Evolutionary conservation across 1,140 invertebrate genomes (phyloP).

Genomic region (Drosophila ohnishii): DNA sequence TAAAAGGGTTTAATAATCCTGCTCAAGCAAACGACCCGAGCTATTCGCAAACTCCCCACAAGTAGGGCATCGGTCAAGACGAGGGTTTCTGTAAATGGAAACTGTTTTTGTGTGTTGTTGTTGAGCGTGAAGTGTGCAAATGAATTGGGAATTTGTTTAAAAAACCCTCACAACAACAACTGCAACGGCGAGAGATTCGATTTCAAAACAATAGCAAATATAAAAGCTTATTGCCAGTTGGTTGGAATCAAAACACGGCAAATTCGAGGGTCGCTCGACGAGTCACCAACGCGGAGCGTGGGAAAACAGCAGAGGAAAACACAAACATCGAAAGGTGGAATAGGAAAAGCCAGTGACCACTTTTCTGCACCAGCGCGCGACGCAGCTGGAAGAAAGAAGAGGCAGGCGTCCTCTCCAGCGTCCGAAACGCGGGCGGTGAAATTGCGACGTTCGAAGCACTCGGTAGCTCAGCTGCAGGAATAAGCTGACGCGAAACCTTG

Average conservation of each 20-base stretch:
- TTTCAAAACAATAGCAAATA: slow-evolving; percentile 36
- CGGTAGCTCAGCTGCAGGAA: slow-evolving; percentile 36
- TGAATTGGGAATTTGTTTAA: slow-evolving; percentile 71
- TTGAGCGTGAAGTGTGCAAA: slow-evolving; percentile 76
- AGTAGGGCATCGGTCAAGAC: slow-evolving; percentile 54
- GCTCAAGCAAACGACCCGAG: not conserved
- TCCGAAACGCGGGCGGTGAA: slow-evolving; percentile 28
- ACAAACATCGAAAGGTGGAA: slow-evolving; percentile 34
- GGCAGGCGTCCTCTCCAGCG: slow-evolving; percentile 19
- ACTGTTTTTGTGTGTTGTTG: slow-evolving; percentile 77
- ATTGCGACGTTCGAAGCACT: slow-evolving; percentile 55
- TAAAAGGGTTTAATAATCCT: not conserved
- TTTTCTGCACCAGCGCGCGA: slow-evolving; percentile 11
- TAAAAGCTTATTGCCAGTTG: slow-evolving; percentile 8
- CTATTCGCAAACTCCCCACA: not conserved
- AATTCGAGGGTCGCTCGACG: not conserved
- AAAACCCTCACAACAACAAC: slow-evolving; percentile 35
- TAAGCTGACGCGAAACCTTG: slow-evolving; percentile 34
- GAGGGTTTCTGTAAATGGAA: slow-evolving; percentile 76
- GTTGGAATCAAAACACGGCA: not conserved
- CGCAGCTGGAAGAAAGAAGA: slow-evolving; percentile 16
- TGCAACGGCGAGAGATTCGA: slow-evolving; percentile 42
- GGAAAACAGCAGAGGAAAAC: slow-evolving; percentile 42
- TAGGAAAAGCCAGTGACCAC: slow-evolving; percentile 12
- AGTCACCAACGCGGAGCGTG: slow-evolving; percentile 28